Conservation (phyloP, 2,888 invertebrate genomes). For the Lamellibrachia columna region DNA sequence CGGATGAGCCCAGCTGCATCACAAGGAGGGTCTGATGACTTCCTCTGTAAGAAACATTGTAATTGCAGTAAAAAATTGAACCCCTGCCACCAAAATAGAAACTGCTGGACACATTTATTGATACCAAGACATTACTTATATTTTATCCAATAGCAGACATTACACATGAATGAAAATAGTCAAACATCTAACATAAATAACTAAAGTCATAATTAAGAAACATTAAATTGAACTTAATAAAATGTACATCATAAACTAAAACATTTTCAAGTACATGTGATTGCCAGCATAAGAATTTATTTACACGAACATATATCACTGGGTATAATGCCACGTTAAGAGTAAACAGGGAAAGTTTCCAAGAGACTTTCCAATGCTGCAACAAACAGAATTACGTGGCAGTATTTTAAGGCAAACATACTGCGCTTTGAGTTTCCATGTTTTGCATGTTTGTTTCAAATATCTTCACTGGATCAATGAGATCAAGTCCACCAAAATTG, state of each 20-base stretch:
- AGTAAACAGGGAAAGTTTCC: background rate
- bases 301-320: background rate
- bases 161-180: background rate
- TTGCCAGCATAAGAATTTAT: background rate
- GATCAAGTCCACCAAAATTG: conserved; percentile 58
- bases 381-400: background rate
- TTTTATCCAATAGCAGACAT: background rate
- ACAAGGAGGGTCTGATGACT: background rate
- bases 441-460: conserved; percentile 37
- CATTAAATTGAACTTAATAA: background rate
- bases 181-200: background rate
- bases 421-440: background rate
- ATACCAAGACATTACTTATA: background rate
- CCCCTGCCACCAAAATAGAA: background rate
- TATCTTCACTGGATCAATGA: conserved; percentile 47
- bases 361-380: background rate
- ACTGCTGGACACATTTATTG: background rate
- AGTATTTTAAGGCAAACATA: background rate
- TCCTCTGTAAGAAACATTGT: background rate
- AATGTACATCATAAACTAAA: background rate
- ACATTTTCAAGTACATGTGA: background rate
- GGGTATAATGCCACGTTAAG: background rate
- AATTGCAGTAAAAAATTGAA: background rate
- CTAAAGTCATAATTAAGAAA: background rate
- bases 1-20: background rate